These are phyloP conservation scores for Chloroceryle inda DNA, from an alignment of 2,797 vertebrate species.

Conservation along the genomic window DNA sequence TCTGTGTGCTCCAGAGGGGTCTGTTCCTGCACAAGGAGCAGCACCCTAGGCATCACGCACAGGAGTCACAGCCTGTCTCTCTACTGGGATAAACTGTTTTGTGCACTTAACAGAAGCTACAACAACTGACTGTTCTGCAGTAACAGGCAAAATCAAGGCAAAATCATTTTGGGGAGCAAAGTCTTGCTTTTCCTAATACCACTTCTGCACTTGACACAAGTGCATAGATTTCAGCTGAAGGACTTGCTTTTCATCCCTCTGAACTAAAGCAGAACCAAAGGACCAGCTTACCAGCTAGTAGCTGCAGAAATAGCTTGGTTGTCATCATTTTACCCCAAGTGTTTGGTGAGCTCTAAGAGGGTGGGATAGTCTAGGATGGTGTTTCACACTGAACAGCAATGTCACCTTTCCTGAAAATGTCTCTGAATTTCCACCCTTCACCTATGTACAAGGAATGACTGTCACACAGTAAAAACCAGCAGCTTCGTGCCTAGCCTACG, in stretches of 20 bases:
- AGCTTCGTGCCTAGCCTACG: background rate
- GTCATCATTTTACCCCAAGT: background rate
- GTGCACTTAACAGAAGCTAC: background rate
- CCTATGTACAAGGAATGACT: background rate
- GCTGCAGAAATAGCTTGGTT: background rate
- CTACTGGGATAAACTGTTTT: background rate
- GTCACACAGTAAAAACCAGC: background rate
- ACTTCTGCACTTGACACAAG: background rate
- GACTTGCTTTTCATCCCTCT: background rate
- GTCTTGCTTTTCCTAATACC: background rate
- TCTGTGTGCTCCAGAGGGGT: accelerated
- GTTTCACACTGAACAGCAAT: background rate
- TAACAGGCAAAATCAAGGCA: background rate
- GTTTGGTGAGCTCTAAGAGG: background rate
- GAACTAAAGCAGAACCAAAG: background rate
- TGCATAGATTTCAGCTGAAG: background rate
- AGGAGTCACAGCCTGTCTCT: accelerated
- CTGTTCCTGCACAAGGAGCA: accelerated
- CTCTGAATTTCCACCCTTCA: background rate
- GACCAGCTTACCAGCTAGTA: background rate
- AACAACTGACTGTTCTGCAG: background rate
- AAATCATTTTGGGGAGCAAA: background rate
- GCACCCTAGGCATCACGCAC: background rate
- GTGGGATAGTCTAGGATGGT: no score
- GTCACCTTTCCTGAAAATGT: background rate